Base-by-base conservation (phyloP, 2,888 invertebrate genomes). In the Sipha maydis region DNA sequence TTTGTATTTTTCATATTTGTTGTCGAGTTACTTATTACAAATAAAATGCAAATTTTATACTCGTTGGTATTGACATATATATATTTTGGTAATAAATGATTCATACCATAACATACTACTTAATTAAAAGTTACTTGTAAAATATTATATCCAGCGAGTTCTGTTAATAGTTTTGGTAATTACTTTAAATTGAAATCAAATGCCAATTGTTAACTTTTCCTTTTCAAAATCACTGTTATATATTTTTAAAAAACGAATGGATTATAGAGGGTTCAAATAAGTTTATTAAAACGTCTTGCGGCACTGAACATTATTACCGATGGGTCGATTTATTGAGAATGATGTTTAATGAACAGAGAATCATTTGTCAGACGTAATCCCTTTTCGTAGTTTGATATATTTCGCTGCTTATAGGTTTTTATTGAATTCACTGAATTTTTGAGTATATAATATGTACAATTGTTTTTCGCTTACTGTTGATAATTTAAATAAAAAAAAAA, bases 341-440 rank as follows among this genome's bases (percentile, higher is more conserved):
- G 17, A n/a, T 41, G 76, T 25, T 76, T 76, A 76, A 76, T 41
- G 76, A 76, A 76, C 76, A 76, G 41, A n/a, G 41, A 41, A 41
- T 28, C 41, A n/a, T 41, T 41, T n/a, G 61, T 61, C 25, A 3
- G 25, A 61, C 61, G 61, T 61, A 61, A 61, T 61, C 25, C 61
- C 25, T 61, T 25, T 61, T 61, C 14, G 14, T 48, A 48, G 48
- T 48, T 61, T 7, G 61, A 61, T 61, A 25, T 61, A 61, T 25
- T 56, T 56, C 21, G 56, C 56, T 21, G 56, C 19, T 56, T 19
- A 56, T 56, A 56, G 1, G 17, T 1, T 9, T 56, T 17, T 56
- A 56, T 56, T 56, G 56, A 19, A 17, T 56, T 19, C 14, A 19
- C 9, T 2, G 21, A 56, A 56, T 19, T 41, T 1, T 19, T 14